Evolutionary conservation across 1,140 invertebrate species (phyloP).

Genomic region (Cydia fagiglandana): DNA sequence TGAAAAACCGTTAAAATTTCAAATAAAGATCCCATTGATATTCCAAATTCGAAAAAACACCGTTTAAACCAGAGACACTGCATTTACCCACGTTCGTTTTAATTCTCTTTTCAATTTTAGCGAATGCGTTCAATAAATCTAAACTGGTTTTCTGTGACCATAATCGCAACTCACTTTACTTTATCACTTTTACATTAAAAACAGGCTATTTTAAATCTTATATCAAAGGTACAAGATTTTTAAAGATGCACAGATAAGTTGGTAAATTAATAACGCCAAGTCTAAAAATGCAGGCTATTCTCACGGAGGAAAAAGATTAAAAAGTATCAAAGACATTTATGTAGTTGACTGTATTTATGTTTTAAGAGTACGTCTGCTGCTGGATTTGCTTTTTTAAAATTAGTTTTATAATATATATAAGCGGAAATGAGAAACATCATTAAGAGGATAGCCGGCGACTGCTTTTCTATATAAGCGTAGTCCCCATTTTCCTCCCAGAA

Average conservation of each 20-base stretch:
- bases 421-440: not conserved
- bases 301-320: constrained; percentile 15
- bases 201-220: not conserved
- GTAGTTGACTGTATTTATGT: not conserved
- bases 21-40: not conserved
- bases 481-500: too few relatives aligned
- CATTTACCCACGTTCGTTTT: constrained; percentile 25
- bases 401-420: not conserved
- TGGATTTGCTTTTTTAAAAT: not conserved
- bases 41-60: not conserved
- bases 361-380: not conserved
- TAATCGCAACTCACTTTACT: constrained; percentile 10
- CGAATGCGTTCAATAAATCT: constrained; percentile 30
- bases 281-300: constrained; percentile 22
- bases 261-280: constrained; percentile 9
- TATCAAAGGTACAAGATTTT: not conserved
- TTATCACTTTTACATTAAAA: not conserved
- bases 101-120: constrained; percentile 30
- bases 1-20: too few relatives aligned
- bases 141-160: constrained; percentile 25
- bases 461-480: too few relatives aligned
- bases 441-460: too few relatives aligned
- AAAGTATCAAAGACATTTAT: constrained; percentile 17
- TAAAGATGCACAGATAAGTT: not conserved
- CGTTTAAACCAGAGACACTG: not conserved